Conservation (phyloP, 2,797 vertebrate genomes). For the Gymnothorax javanicus region DNA sequence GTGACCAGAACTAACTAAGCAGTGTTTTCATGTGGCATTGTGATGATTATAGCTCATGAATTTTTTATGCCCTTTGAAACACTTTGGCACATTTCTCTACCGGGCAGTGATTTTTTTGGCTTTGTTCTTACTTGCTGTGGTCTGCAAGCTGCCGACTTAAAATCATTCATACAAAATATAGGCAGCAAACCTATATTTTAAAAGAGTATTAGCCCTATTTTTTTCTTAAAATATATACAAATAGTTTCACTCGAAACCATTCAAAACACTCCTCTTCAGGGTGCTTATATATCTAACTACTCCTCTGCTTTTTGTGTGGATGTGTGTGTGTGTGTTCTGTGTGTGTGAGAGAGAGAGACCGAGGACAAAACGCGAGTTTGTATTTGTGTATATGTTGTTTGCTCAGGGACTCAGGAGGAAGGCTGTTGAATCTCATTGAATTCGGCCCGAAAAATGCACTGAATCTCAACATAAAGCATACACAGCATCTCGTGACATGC, state of each 20-base stretch:
- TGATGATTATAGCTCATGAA: conserved; percentile 32
- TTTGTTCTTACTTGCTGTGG: conserved; percentile 47
- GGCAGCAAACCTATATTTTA: conserved; percentile 50
- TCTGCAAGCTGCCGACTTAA: conserved; percentile 43
- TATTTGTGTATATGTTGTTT: not conserved
- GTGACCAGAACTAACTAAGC: conserved; percentile 39
- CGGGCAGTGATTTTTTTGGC: conserved; percentile 55
- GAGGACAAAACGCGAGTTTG: not conserved
- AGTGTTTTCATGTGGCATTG: conserved; percentile 30
- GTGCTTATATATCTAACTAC: conserved; percentile 26
- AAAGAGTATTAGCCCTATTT: conserved; percentile 63
- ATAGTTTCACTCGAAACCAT: conserved; percentile 52
- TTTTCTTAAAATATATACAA: conserved; percentile 52
- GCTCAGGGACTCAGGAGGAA: not conserved
- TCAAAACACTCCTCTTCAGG: conserved; percentile 42
- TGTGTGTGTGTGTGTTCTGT: not conserved
- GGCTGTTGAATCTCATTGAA: not conserved
- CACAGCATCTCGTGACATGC: not conserved
- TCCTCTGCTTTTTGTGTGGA: not conserved
- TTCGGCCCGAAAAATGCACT: not conserved
- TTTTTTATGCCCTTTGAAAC: conserved; percentile 52
- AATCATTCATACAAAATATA: conserved; percentile 43
- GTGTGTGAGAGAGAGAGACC: not conserved
- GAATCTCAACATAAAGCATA: not conserved
- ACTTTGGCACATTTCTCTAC: conserved; percentile 55